Conservation (phyloP, 2,888 invertebrate species). For the Iselma pallidipennis region DNA sequence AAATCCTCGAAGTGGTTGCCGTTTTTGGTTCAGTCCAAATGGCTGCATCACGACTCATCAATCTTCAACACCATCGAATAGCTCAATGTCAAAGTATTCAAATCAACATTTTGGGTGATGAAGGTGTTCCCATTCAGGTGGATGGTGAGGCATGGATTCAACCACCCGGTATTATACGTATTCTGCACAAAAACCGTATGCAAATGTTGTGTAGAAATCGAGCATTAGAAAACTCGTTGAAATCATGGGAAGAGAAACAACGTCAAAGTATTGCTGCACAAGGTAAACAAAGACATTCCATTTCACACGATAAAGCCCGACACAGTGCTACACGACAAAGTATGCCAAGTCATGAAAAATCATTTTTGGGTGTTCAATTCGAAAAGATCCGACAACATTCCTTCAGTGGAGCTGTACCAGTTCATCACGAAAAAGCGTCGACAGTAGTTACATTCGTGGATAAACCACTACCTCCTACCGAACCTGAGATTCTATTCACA, state of each 20-base stretch:
- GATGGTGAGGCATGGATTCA: constrained; percentile 99
- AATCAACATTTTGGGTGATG: constrained; percentile 90
- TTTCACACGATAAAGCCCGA: constrained; percentile 52
- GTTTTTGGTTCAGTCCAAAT: constrained; percentile 98
- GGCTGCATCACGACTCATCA: constrained; percentile 93
- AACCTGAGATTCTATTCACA: constrained; percentile 57
- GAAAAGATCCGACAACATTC: constrained; percentile 55
- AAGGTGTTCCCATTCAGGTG: constrained; percentile 92
- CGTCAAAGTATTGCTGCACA: constrained; percentile 62
- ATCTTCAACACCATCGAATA: constrained; percentile 95
- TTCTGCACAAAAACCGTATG: constrained; percentile 95
- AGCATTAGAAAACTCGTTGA: constrained; percentile 86
- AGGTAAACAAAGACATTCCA: constrained; percentile 55
- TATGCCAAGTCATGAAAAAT: constrained; percentile 53
- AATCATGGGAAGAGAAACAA: constrained; percentile 86
- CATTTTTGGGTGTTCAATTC: constrained; percentile 52
- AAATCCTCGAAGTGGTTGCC: constrained; percentile 95
- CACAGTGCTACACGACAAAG: constrained; percentile 53
- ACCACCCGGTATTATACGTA: constrained; percentile 93
- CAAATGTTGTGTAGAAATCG: constrained; percentile 95
- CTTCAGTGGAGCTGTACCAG: constrained; percentile 52
- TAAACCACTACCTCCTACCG: constrained; percentile 42
- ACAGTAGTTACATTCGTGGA: constrained; percentile 50
- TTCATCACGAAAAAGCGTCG: constrained; percentile 36
- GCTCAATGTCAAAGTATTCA: constrained; percentile 96